A percentile compares a stretch with the other conserved stretches of the same genome.
Evolutionary conservation across 2,888 invertebrate genomes (phyloP).

Genomic region (Ommatoiulus sabulosus): DNA sequence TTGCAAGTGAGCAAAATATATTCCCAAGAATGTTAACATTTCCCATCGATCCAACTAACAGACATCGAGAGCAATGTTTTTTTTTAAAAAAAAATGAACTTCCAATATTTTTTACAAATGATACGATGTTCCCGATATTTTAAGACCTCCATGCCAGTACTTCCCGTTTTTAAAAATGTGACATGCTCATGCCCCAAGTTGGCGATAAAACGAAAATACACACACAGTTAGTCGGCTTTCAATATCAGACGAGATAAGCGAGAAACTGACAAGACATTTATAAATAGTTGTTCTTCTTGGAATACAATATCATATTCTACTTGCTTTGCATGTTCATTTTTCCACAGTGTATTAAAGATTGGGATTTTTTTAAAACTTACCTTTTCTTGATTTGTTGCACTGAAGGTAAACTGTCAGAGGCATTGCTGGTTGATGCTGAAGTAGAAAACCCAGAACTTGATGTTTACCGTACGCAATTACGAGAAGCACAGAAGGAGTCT

Average conservation of each 20-base stretch:
- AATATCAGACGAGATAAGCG: background rate
- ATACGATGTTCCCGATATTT: background rate
- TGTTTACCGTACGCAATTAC: background rate
- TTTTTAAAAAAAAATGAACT: background rate
- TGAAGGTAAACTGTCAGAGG: background rate
- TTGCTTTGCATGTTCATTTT: background rate
- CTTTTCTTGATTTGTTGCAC: background rate
- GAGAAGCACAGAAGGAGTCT: conserved; percentile 1
- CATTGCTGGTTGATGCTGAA: background rate
- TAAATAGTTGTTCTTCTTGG: background rate
- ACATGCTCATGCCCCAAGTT: background rate
- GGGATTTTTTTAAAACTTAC: background rate
- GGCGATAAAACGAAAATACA: too few relatives aligned
- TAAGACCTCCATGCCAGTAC: background rate
- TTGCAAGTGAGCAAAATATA: background rate
- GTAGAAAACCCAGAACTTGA: background rate
- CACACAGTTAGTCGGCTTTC: background rate
- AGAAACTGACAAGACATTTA: background rate
- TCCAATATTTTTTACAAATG: background rate
- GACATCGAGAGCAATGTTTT: too few relatives aligned
- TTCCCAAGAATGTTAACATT: background rate
- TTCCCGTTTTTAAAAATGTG: background rate
- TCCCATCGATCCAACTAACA: too few relatives aligned
- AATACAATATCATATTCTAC: background rate
- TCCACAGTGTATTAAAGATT: background rate